These are phyloP conservation scores for Numida meleagris DNA, from an alignment of 2,113 vertebrate species.

Conservation along the genomic window DNA sequence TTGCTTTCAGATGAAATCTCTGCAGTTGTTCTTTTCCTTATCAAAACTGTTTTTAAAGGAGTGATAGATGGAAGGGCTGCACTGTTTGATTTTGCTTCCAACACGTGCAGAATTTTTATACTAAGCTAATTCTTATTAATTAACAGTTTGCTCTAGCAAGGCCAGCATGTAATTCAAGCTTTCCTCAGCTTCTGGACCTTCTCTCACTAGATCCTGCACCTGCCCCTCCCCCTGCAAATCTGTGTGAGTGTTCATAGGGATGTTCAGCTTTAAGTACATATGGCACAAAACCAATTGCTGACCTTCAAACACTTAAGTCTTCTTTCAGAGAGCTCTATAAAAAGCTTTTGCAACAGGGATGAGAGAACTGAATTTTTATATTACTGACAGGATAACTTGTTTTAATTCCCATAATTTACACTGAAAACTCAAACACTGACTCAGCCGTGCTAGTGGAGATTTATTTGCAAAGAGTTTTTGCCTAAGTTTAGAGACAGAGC, in stretches of 20 bases:
- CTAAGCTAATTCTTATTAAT: neutral
- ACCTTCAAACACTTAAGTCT: neutral
- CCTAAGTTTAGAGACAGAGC: conserved; percentile 12
- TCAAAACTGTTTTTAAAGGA: neutral
- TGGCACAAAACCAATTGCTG: neutral
- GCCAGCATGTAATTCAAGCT: neutral
- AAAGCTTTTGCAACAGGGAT: neutral
- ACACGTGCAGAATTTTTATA: neutral
- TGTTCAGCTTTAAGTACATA: conserved; percentile 13
- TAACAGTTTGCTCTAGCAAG: neutral
- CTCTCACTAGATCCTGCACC: neutral
- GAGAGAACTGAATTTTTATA: neutral
- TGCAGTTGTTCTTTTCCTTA: neutral
- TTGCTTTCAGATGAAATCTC: neutral
- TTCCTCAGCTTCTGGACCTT: neutral
- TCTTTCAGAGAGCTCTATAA: conserved; percentile 1
- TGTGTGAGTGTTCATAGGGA: conserved; percentile 5
- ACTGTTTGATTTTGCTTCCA: neutral
- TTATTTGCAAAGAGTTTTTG: conserved; percentile 45
- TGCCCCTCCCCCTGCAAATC: neutral
- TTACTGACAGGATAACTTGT: neutral
- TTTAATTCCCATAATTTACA: conserved; percentile 26
- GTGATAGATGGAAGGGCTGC: neutral
- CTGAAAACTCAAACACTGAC: conserved; percentile 14
- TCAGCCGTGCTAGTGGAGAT: conserved; percentile 37